Conservation (phyloP, 2,113 vertebrate species). For the Columba janthina region DNA sequence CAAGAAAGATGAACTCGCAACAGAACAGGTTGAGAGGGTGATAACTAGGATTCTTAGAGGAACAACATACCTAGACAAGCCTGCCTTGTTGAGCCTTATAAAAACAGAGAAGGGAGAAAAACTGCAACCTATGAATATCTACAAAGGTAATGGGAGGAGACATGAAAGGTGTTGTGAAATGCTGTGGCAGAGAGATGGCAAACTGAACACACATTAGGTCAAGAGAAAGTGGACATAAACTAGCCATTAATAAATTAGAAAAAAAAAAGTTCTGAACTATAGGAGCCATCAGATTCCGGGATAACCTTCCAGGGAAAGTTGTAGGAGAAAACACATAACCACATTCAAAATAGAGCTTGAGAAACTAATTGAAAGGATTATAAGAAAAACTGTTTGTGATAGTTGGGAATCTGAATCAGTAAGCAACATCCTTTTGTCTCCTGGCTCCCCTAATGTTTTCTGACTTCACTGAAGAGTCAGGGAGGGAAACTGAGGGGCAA, state of each 20-base stretch:
- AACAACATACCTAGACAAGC: not conserved
- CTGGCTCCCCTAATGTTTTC: not conserved
- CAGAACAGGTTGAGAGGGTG: not conserved
- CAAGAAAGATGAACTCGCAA: not conserved
- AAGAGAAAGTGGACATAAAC: not conserved
- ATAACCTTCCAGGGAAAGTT: not conserved
- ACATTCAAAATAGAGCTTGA: not conserved
- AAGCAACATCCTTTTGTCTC: not conserved
- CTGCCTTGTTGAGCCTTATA: not conserved
- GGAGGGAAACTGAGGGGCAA: not conserved
- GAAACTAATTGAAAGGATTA: not conserved
- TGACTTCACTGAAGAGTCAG: not conserved
- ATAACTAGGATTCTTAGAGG: not conserved
- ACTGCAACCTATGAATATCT: not conserved
- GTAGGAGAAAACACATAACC: not conserved
- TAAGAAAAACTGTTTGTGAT: not conserved
- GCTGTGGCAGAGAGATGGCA: not conserved
- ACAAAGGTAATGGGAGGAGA: not conserved
- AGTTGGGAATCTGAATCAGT: not conserved
- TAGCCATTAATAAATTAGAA: not conserved
- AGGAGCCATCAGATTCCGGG: not conserved
- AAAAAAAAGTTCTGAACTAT: not conserved
- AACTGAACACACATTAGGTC: not conserved
- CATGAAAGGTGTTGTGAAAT: not conserved
- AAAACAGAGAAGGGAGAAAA: not conserved